These are phyloP conservation scores for Drosophila atroscutellata DNA, from an alignment of 2,888 invertebrate genomes.

Conservation along the genomic window DNA sequence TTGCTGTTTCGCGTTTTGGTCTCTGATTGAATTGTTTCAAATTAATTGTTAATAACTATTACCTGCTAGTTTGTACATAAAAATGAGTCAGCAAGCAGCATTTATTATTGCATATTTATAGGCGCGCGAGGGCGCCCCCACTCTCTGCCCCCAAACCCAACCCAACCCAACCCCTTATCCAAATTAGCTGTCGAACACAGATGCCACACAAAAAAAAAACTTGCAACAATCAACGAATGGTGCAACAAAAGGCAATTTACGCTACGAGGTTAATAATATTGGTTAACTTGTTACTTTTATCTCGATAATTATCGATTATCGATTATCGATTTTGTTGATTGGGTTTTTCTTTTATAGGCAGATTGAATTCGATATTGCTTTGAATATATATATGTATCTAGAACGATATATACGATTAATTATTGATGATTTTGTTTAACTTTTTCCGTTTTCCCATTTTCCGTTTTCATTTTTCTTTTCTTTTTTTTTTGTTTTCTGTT, in stretches of 20 bases:
- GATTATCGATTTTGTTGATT: not conserved
- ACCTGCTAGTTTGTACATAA: constrained; percentile 76
- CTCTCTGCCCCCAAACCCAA: not conserved
- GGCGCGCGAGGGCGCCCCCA: constrained; percentile 8
- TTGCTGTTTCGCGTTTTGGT: constrained; percentile 59
- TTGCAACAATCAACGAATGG: constrained; percentile 44
- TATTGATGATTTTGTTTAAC: constrained; percentile 18
- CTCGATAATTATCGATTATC: constrained; percentile 3
- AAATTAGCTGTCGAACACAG: constrained; percentile 5
- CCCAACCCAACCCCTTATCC: not conserved
- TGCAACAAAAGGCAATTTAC: constrained; percentile 63
- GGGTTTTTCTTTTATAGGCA: constrained; percentile 20
- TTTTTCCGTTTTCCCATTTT: not conserved
- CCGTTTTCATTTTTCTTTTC: constrained; percentile 6
- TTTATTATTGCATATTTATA: constrained; percentile 61
- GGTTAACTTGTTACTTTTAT: constrained; percentile 31
- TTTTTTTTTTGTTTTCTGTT: not conserved
- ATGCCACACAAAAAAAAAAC: constrained; percentile 14
- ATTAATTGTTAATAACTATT: constrained; percentile 62
- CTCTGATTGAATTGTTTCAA: constrained; percentile 68
- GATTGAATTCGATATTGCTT: constrained; percentile 26
- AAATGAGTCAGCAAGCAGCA: constrained; percentile 73
- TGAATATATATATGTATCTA: constrained; percentile 4
- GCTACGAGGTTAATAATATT: constrained; percentile 43
- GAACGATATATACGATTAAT: constrained; percentile 18